Percentiles rank a stretch among this genome's conserved stretches.
These are phyloP conservation scores for Acanthacorydalis orientalis DNA, from an alignment of 2,888 invertebrate genomes.

Conservation along the genomic window DNA sequence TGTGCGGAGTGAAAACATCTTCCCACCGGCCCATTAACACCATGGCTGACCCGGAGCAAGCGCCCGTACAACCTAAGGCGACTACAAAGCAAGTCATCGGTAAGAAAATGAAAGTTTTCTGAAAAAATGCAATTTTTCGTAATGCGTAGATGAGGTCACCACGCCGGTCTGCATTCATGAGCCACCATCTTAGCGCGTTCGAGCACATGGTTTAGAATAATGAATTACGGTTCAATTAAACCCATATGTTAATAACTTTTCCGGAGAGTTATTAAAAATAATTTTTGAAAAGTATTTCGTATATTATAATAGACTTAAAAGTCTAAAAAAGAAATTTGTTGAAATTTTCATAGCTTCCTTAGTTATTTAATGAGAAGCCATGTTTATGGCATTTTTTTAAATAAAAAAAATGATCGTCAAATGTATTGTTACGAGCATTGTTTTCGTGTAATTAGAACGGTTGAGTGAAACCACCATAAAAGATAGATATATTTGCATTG, in stretches of 20 bases:
- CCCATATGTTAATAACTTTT: background rate
- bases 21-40: slow-evolving; percentile 61
- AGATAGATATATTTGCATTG: too few species aligned
- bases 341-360: too few species aligned
- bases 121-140: slow-evolving; percentile 6
- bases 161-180: background rate
- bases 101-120: slow-evolving; percentile 27
- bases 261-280: too few species aligned
- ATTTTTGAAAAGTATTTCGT: too few species aligned
- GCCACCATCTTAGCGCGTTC: slow-evolving; percentile 7
- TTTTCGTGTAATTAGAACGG: too few species aligned
- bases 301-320: too few species aligned
- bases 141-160: background rate
- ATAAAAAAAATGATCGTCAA: too few species aligned
- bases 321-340: too few species aligned
- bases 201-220: slow-evolving; percentile 9
- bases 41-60: slow-evolving; percentile 94
- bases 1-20: slow-evolving; percentile 63
- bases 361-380: too few species aligned
- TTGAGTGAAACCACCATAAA: too few species aligned
- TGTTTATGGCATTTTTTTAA: too few species aligned
- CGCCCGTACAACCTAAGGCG: slow-evolving; percentile 53
- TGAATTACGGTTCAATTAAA: background rate
- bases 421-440: too few species aligned
- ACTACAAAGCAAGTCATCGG: slow-evolving; percentile 81